Evolutionary conservation across 2,113 vertebrate genomes (phyloP).

Genomic region (Athene noctua): DNA sequence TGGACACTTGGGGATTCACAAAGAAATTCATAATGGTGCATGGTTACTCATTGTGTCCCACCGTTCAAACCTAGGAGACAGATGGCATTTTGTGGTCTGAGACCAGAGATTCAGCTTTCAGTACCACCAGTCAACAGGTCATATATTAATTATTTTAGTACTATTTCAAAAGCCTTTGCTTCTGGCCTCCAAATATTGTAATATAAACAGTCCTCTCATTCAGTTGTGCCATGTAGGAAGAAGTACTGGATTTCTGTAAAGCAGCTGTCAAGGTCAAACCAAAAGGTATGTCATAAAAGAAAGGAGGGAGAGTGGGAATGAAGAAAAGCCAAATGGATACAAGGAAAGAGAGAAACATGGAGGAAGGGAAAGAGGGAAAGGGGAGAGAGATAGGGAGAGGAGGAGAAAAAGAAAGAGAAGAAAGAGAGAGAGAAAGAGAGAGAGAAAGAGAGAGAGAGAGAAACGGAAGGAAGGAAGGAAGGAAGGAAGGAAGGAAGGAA

Average conservation of each 20-base stretch:
- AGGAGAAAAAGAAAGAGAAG: too few species aligned
- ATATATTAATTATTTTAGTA: not conserved
- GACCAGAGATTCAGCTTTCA: not conserved
- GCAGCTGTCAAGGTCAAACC: not conserved
- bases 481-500: too few species aligned
- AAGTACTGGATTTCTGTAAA: not conserved
- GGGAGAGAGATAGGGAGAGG: too few species aligned
- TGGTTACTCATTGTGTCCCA: not conserved
- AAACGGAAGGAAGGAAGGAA: too few species aligned
- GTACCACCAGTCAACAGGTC: too few species aligned
- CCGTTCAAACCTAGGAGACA: not conserved
- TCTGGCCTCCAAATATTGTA: not conserved
- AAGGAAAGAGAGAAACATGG: too few species aligned
- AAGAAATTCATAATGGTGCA: not conserved
- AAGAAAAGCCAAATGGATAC: not conserved
- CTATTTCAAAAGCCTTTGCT: not conserved
- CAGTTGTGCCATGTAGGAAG: not conserved
- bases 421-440: too few species aligned
- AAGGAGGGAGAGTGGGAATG: not conserved
- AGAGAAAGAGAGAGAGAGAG: too few species aligned
- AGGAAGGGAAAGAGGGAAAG: too few species aligned
- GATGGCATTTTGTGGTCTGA: not conserved
- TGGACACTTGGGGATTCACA: not conserved
- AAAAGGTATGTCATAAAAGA: not conserved
- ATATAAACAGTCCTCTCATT: not conserved